Evolutionary conservation across 1,140 invertebrate genomes (phyloP), one percentile per base, ranked within the genome.

Genomic region (Brachionus sp.): DNA sequence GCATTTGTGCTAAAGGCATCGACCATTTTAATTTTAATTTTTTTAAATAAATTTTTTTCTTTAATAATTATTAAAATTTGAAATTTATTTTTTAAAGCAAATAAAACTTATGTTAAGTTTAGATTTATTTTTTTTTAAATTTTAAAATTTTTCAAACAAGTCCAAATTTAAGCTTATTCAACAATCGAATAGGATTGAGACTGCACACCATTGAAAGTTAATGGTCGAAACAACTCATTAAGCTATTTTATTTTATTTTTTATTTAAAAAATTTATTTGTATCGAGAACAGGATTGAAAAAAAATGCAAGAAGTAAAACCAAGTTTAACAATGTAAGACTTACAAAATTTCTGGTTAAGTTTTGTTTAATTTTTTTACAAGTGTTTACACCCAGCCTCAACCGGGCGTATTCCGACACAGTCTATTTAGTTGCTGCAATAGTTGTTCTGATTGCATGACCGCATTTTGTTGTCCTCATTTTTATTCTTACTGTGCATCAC

Each of bases 1-100:
- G 77, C 10, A 44, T 80, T 80, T 57, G 50, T 29, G 33, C 77
- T 80, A 44, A 80, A 80, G 3, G 39, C 46, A 80, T 80, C 62
- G 3, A 42, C 77, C 77, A 80, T 80, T 80, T 35, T 80, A 42
- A 42, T 42, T 57, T 19, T 19, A 23, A 23, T 57, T 9, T 57
- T 57, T 57, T 53, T 23, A 53, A 50, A 50, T 50, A 13, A 13
- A 50, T n/a, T 50, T 50, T 50, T 50, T n/a, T 50, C n/a, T 42
- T 42, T 42, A 42, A 13, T 7, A 42, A 42, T 10, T 10, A 42
- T 42, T 2, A 42, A 42, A 10, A 42, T 2, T 3, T 42, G 1
- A 1, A 57, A 5, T 57, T 57, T 25, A 57, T 19, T 19, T 57
- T 57, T 57, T 23, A 19, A 23, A 1, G 50, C 50, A 57, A 57